phyloP scores from a whole-genome alignment of 2,888 invertebrate species.

The Pyrrhia umbra region DNA sequence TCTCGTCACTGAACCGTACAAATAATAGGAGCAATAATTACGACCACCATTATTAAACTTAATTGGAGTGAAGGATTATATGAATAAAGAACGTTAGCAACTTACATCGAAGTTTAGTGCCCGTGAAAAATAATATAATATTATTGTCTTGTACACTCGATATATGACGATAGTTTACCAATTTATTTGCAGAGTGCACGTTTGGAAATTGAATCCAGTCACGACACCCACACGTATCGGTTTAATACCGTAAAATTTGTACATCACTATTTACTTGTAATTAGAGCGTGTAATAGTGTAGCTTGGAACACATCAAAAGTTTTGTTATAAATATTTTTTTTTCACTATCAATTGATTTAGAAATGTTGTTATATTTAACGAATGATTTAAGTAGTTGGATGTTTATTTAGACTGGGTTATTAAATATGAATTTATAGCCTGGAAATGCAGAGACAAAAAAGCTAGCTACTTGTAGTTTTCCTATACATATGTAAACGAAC shows the following conservation, averaged over 20 bases:
- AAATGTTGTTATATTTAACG: not conserved
- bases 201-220: slow-evolving; percentile 64
- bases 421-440: slow-evolving; percentile 7
- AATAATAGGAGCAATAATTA: slow-evolving; percentile 81
- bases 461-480: slow-evolving; percentile 2
- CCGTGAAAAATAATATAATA: slow-evolving; percentile 71
- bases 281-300: slow-evolving; percentile 53
- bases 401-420: slow-evolving; percentile 5
- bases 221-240: slow-evolving; percentile 53
- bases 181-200: slow-evolving; percentile 72
- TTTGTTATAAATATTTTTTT: slow-evolving; percentile 9
- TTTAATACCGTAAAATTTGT: slow-evolving; percentile 43
- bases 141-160: slow-evolving; percentile 62
- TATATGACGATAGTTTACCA: slow-evolving; percentile 77
- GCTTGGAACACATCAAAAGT: slow-evolving; percentile 14
- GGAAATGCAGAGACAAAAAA: slow-evolving; percentile 1
- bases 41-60: slow-evolving; percentile 78
- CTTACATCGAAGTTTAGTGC: slow-evolving; percentile 71
- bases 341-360: slow-evolving; percentile 7
- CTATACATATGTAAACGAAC: slow-evolving; percentile 8
- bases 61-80: slow-evolving; percentile 83
- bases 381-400: no score
- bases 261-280: slow-evolving; percentile 65
- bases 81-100: slow-evolving; percentile 79
- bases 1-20: slow-evolving; percentile 79